Conservation (phyloP, 2,113 vertebrate species). For the Pluvialis apricaria region DNA sequence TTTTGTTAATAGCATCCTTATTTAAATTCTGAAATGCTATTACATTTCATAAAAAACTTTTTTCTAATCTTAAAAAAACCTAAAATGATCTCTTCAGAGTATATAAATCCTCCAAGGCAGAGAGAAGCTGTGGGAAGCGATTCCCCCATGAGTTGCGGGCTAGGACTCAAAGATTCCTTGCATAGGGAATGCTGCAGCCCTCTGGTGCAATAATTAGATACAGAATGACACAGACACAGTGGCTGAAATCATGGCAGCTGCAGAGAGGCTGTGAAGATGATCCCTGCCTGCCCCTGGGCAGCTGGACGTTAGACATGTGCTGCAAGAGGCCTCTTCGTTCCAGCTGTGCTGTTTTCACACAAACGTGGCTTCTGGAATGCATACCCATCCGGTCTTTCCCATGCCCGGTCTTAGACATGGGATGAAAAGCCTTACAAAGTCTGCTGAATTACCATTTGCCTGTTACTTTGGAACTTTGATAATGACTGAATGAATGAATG, state of each 20-base stretch:
- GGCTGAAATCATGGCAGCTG: slow-evolving; percentile 38
- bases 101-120: not conserved
- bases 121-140: slow-evolving; percentile 8
- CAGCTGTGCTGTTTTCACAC: slow-evolving; percentile 13
- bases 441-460: not conserved
- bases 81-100: slow-evolving; percentile 7
- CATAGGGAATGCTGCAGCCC: not conserved
- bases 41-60: not conserved
- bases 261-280: slow-evolving; percentile 27
- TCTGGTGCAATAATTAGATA: slow-evolving; percentile 33
- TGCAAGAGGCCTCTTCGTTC: not conserved
- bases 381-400: not conserved
- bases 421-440: not conserved
- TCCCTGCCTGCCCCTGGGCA: slow-evolving; percentile 20
- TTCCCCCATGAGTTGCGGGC: not conserved
- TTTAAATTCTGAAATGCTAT: slow-evolving; percentile 11
- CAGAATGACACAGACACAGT: not conserved
- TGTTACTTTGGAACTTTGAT: not conserved
- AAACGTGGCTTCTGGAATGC: not conserved
- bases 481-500: not conserved
- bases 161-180: not conserved
- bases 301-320: not conserved
- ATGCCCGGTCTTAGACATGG: not conserved
- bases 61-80: not conserved
- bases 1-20: not conserved